Evolutionary conservation across 2,113 vertebrate genomes (phyloP).

Genomic region (Pelecanus crispus): DNA sequence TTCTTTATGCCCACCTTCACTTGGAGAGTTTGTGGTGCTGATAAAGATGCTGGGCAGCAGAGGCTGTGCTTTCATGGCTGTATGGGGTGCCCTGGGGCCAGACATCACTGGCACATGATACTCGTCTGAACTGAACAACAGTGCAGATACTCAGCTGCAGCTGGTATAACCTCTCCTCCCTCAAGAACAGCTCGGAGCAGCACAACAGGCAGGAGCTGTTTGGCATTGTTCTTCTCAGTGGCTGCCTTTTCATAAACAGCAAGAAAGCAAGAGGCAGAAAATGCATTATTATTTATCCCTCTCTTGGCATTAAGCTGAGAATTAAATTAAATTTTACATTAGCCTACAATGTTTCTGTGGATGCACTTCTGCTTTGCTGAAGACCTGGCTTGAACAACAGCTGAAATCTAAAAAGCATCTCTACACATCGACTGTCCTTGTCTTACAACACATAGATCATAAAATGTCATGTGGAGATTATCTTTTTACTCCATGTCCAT

Average conservation of each 20-base stretch:
- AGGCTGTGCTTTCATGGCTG: neutral
- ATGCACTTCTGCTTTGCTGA: neutral
- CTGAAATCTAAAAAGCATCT: neutral
- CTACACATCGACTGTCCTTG: neutral
- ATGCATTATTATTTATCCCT: neutral
- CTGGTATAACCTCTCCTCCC: neutral
- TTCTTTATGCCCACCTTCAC: neutral
- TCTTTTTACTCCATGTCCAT: neutral
- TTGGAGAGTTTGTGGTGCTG: neutral
- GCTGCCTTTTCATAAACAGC: neutral
- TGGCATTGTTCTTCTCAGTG: fast-evolving
- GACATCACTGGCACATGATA: neutral
- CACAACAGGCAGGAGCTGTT: neutral
- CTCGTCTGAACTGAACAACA: neutral
- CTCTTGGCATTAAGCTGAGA: neutral
- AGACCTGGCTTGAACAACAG: neutral
- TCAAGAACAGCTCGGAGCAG: neutral
- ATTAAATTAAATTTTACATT: neutral
- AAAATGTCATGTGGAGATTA: neutral
- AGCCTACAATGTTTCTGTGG: neutral
- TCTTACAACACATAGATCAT: neutral
- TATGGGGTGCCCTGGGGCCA: neutral
- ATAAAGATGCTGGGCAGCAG: neutral
- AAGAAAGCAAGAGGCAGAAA: neutral
- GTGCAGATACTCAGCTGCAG: neutral